phyloP scores from a whole-genome alignment of 2,888 invertebrate species.

The Lepidocyrtinus sp. region DNA sequence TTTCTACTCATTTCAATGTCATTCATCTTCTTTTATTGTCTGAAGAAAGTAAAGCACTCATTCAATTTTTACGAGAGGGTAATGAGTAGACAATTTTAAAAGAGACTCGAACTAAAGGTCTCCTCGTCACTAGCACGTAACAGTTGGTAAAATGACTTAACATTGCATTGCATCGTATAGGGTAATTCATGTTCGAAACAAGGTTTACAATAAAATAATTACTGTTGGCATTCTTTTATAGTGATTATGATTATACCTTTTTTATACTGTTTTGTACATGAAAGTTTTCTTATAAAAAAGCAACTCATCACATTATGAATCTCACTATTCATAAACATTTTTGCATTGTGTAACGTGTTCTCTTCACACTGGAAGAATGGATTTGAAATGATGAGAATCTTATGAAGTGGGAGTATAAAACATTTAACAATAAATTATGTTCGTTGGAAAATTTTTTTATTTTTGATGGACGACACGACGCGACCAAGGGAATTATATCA shows the following conservation, averaged over 20 bases:
- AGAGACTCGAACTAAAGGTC: neutral
- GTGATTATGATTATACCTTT: neutral
- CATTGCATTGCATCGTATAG: neutral
- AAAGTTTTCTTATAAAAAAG: neutral
- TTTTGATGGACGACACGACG: neutral
- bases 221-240: neutral
- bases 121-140: neutral
- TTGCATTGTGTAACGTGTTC: neutral
- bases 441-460: neutral
- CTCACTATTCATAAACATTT: neutral
- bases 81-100: too few relatives aligned
- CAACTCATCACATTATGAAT: constrained; percentile 18
- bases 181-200: neutral
- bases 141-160: neutral
- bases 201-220: neutral
- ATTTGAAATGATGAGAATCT: neutral
- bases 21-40: neutral
- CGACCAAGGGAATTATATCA: neutral
- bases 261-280: constrained; percentile 22
- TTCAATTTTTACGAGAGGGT: too few relatives aligned
- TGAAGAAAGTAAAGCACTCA: neutral
- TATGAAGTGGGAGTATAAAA: constrained; percentile 13
- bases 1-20: neutral
- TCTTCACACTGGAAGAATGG: neutral
- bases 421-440: neutral